Conservation (phyloP, 2,113 vertebrate genomes). For the Chlorocebus sabaeus region DNA sequence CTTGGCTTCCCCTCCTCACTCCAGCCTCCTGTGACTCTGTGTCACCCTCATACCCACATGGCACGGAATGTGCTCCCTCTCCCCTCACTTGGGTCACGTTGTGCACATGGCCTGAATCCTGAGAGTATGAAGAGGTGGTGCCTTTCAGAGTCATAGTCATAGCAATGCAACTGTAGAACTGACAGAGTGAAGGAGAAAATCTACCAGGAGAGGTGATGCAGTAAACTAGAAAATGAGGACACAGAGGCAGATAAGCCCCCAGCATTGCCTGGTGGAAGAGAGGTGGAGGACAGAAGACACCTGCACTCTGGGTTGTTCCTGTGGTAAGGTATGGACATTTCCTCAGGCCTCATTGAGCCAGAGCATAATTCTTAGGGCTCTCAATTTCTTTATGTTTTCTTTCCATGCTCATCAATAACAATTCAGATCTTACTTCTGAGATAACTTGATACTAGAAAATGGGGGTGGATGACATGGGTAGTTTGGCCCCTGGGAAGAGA, state of each 20-base stretch:
- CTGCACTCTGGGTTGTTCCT: neutral
- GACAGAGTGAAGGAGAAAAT: neutral
- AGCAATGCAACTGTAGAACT: neutral
- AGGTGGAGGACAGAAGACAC: neutral
- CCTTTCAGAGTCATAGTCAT: neutral
- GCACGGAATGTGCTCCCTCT: neutral
- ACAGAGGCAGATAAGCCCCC: neutral
- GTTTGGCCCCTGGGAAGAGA: neutral
- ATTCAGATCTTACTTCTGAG: conserved; percentile 4
- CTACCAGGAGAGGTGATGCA: neutral
- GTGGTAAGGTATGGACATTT: neutral
- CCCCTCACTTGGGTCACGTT: neutral
- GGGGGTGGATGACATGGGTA: neutral
- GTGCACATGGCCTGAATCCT: neutral
- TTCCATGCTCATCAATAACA: neutral
- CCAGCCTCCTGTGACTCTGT: neutral
- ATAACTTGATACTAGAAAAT: neutral
- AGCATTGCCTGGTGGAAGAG: neutral
- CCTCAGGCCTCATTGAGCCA: neutral
- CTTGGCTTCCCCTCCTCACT: neutral
- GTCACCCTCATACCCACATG: neutral
- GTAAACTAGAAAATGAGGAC: neutral
- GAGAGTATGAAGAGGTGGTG: neutral
- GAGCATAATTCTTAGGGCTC: neutral
- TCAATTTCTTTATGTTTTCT: conserved; percentile 26